Percentiles rank a stretch among this genome's conserved stretches.
Evolutionary conservation across 1,140 invertebrate species (phyloP).

Genomic region (Muscidifurax raptorellus): DNA sequence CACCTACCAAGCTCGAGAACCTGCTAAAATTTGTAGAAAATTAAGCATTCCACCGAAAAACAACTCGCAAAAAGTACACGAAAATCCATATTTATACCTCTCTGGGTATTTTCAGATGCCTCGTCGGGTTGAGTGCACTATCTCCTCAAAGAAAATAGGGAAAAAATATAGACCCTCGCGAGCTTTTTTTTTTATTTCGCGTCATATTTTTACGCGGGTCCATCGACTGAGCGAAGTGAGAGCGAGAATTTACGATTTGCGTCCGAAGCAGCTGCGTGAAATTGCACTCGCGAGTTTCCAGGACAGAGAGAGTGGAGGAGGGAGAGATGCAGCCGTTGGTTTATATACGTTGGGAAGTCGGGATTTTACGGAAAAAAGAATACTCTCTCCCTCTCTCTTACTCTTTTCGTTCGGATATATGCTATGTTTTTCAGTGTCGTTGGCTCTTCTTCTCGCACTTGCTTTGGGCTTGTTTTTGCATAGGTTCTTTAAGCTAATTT

Average conservation of each 20-base stretch:
- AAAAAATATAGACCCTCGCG: neutral
- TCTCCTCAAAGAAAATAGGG: neutral
- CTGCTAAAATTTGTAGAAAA: neutral
- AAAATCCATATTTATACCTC: neutral
- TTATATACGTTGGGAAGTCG: constrained; percentile 1
- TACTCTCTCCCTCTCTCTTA: neutral
- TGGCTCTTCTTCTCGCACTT: neutral
- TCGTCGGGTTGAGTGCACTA: neutral
- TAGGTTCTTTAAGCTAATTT: neutral
- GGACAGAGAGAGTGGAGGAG: neutral
- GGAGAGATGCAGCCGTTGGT: neutral
- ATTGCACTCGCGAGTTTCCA: constrained; percentile 30
- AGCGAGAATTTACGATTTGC: constrained; percentile 45
- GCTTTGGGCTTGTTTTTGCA: neutral
- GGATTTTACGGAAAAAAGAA: constrained; percentile 12
- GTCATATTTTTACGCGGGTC: constrained; percentile 18
- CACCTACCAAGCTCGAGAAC: neutral
- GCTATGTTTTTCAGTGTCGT: neutral
- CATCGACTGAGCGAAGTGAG: constrained; percentile 1
- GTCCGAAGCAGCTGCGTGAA: constrained; percentile 44
- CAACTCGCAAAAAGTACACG: neutral
- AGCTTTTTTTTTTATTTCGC: neutral
- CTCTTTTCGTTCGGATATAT: neutral
- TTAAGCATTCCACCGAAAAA: neutral
- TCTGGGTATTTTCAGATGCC: neutral